Base-by-base conservation (phyloP, 1,140 invertebrate genomes). In the Ceratina australensis region DNA sequence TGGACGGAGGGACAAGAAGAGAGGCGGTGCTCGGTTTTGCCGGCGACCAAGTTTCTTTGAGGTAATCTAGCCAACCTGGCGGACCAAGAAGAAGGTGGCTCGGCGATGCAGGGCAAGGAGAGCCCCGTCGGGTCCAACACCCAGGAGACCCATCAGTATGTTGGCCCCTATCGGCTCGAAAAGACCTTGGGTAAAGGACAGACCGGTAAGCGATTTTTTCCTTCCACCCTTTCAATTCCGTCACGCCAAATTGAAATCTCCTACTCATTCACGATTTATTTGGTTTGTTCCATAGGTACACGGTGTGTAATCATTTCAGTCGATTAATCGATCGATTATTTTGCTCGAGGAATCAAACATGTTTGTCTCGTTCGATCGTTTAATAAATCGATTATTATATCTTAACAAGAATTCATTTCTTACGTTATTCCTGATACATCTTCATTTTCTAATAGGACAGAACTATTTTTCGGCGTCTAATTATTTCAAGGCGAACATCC, bases 161-260 rank as follows among this genome's bases (percentile, higher is more conserved):
- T 99, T 80, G 99, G 99, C 63, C 99, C 99, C 50, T 99, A 99
- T 93, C 94, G 98, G 87, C 94, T 99, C 89, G 99, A 99, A 92
- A 99, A 99, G 92, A 99, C 99, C 47, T 94, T 99, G 61, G 99
- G 99, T 73, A 99, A 99, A 93, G 99, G 99, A 72, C 99, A 99
- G 93, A 99, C 99, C 91, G 99, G 99, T 99, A 94, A 93, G 91
- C 87, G 80, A 20, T 57, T 47, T 20, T 50, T 59, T 33, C 4
- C 33, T 59, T 33, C 4, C 33, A 42, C 3, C 20, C 33, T 18
- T 20, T 13, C 20, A 2, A 16, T 64, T 42, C 33, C 33, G 33
- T 42, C 5, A 42, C 33, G 5, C 33, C 33, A 42, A 42, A 42
- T 42, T 42, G 33, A 42, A 42, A 42, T 42, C 10, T 42, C 33